Percentiles rank a stretch among this genome's conserved stretches.
Evolutionary conservation across 2,888 invertebrate species (phyloP).

Genomic region (Conus canariensis): DNA sequence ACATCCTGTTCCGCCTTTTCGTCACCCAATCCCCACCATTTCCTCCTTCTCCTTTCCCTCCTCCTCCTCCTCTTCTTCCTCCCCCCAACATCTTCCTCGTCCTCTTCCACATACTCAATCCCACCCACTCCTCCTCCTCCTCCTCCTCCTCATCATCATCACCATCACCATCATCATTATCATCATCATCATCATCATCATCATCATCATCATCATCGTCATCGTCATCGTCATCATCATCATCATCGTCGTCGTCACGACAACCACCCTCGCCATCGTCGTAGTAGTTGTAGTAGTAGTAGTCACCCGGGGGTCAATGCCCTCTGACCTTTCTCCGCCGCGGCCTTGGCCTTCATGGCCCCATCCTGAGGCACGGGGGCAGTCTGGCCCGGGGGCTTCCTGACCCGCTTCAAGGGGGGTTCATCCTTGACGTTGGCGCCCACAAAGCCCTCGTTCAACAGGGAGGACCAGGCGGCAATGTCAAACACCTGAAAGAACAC

Average conservation of each 20-base stretch:
- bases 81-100: neutral
- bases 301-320: neutral
- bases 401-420: conserved; percentile 3
- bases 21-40: too few relatives aligned
- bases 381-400: neutral
- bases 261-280: neutral
- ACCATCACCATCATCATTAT: too few relatives aligned
- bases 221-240: conserved; percentile 32
- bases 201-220: conserved; percentile 28
- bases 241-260: conserved; percentile 36
- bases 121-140: too few relatives aligned
- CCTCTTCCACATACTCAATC: too few relatives aligned
- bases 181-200: conserved; percentile 24
- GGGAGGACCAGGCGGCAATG: conserved; percentile 32
- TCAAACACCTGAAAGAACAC: conserved; percentile 33
- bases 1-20: too few relatives aligned
- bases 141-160: neutral
- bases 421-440: conserved; percentile 43
- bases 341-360: conserved; percentile 26
- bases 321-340: conserved; percentile 17
- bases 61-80: too few relatives aligned
- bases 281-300: neutral
- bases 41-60: too few relatives aligned
- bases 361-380: conserved; percentile 33
- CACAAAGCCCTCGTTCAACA: conserved; percentile 35